These are phyloP conservation scores for Stichopus horrens DNA, from an alignment of 53 echinoderm and acorn worm genomes.

Conservation along the genomic window DNA sequence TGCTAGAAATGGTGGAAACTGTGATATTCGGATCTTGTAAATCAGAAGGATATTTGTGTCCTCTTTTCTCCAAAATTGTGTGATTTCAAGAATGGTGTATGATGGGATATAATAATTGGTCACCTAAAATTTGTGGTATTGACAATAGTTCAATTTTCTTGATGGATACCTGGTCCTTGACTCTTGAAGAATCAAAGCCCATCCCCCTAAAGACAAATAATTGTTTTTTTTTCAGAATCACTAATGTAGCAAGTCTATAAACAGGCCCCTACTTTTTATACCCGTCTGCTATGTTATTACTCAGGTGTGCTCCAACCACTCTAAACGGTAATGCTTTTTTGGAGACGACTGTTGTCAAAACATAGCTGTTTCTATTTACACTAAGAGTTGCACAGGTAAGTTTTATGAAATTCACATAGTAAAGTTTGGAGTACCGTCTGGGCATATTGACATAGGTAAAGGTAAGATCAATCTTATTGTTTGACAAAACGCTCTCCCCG, in stretches of 20 bases:
- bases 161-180: not conserved
- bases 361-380: slow-evolving; percentile 40
- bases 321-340: not conserved
- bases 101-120: not conserved
- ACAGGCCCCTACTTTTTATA: not conserved
- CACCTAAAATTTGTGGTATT: not conserved
- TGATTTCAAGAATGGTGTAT: not conserved
- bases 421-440: slow-evolving; percentile 41
- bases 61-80: too few relatives aligned
- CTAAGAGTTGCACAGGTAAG: slow-evolving; percentile 27
- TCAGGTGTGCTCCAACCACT: slow-evolving; percentile 20
- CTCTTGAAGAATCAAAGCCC: not conserved
- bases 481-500: slow-evolving; percentile 37
- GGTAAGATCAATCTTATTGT: slow-evolving; percentile 39
- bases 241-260: slow-evolving; percentile 29
- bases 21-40: too few relatives aligned
- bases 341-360: slow-evolving; percentile 28
- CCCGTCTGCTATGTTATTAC: slow-evolving; percentile 1
- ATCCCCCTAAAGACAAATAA: not conserved
- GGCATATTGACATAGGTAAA: slow-evolving; percentile 19
- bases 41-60: too few relatives aligned
- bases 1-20: too few relatives aligned
- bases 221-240: not conserved
- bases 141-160: not conserved
- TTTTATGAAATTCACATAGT: slow-evolving; percentile 36